Evolutionary conservation across 2,888 invertebrate species (phyloP).

Genomic region (Brachyopa scutellaris): DNA sequence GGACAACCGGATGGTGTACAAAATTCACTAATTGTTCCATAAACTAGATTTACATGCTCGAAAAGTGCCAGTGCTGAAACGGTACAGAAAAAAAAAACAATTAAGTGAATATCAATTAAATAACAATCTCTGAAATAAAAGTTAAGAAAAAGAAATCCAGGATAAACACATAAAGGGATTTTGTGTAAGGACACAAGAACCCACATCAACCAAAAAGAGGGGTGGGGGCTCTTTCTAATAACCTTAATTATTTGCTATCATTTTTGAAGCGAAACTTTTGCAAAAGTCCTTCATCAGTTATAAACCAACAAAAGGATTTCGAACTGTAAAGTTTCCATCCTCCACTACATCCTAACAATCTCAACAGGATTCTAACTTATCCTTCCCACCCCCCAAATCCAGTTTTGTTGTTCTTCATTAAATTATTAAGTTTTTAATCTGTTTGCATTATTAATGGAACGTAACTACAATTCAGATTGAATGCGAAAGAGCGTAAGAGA

Average conservation of each 20-base stretch:
- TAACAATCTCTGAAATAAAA: neutral
- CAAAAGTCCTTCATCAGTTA: too few species aligned
- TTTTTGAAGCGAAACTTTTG: slow-evolving; percentile 26
- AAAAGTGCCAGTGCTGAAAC: slow-evolving; percentile 96
- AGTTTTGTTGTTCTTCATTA: slow-evolving; percentile 6
- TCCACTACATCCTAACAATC: neutral
- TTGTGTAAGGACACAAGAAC: neutral
- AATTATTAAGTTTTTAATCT: slow-evolving; percentile 64
- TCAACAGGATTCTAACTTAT: neutral
- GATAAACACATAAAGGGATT: neutral
- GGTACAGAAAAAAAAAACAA: slow-evolving; percentile 40
- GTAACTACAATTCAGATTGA: too few species aligned
- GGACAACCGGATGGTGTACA: slow-evolving; percentile 98
- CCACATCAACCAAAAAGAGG: neutral
- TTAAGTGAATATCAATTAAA: slow-evolving; percentile 26
- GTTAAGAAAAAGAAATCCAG: neutral
- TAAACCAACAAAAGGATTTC: neutral
- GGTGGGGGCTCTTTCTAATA: slow-evolving; percentile 8
- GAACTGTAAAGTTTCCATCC: neutral
- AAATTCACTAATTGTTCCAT: slow-evolving; percentile 99
- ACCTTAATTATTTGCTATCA: slow-evolving; percentile 38
- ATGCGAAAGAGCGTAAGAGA: too few species aligned
- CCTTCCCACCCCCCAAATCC: neutral
- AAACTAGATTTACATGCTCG: slow-evolving; percentile 99
- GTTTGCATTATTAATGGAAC: slow-evolving; percentile 56